Evolutionary conservation across 2,113 vertebrate genomes (phyloP), one percentile per base, ranked within the genome.

Genomic region (Atherinomorus stipes): DNA sequence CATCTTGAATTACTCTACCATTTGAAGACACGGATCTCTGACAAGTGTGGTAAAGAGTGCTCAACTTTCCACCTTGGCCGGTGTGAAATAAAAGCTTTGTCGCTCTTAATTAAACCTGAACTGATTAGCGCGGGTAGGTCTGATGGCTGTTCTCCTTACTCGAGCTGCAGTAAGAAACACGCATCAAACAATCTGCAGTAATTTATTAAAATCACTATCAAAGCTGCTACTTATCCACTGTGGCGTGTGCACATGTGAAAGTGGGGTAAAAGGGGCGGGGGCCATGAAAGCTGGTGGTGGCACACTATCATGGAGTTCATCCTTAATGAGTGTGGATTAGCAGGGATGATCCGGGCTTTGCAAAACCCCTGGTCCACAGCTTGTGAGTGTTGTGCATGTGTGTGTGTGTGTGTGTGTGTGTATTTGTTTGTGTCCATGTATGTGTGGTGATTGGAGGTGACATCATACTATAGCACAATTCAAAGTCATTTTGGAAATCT

Each of bases 241-340:
- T 2, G 61, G 69, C 28, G 54, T 56, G 42, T 60, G 31, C 19
- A 1, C 2, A 16, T 50, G 37, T 51, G 63, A 81, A 84, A 85
- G 78, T 85, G 81, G 83, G 84, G 87, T 85, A 85, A 83, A 87
- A 16, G 28, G 61, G 62, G 47, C 19, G 59, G 61, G 49, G 66
- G 23, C n/a, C 4, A 21, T 37, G 70, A 74, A 59, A 71, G 73
- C 71, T 59, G 84, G 21, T 81, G 70, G 85, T 76, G 83, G 81
- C 71, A 85, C 16, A 77, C 90, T 94, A 94, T 94, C 93, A 91
- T 91, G 86, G 69, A 89, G 91, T 92, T 93, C 89, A 91, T 93
- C 89, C 91, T 90, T 95, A 95, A 94, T 94, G 92, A 94, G 92
- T 75, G 68, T 83, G 90, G 94, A 94, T 95, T 95, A 95, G 86